phyloP scores from a whole-genome alignment of 2,888 invertebrate genomes.

The Dromius quadrimaculatus region DNA sequence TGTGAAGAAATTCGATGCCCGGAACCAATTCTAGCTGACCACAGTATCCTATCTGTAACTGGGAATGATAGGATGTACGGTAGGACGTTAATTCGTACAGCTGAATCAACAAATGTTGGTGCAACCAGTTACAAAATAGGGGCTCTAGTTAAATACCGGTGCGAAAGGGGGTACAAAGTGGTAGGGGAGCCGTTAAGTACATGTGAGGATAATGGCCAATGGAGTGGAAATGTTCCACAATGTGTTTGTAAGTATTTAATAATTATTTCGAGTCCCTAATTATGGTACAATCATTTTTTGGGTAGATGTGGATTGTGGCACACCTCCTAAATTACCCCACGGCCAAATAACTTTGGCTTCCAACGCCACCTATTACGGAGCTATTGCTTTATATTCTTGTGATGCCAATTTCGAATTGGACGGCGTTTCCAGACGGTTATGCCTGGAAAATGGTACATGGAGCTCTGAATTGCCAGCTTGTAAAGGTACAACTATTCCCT shows the following conservation, averaged over 20 bases:
- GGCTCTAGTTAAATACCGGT: constrained; percentile 88
- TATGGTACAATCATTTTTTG: too few species aligned
- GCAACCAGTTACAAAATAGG: constrained; percentile 88
- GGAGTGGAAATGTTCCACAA: constrained; percentile 86
- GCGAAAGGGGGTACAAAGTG: constrained; percentile 88
- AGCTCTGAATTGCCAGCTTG: constrained; percentile 87
- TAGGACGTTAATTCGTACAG: constrained; percentile 82
- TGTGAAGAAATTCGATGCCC: constrained; percentile 94
- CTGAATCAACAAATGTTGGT: constrained; percentile 74
- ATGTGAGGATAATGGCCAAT: constrained; percentile 86
- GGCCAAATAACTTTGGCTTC: constrained; percentile 85
- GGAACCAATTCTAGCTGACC: constrained; percentile 85
- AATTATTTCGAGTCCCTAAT: too few species aligned
- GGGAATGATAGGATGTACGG: constrained; percentile 93
- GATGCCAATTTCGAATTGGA: constrained; percentile 83
- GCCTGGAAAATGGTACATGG: constrained; percentile 92
- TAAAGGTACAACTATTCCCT: constrained; percentile 61
- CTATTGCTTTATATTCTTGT: constrained; percentile 87
- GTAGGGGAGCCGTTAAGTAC: constrained; percentile 86
- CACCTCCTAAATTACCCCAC: constrained; percentile 78
- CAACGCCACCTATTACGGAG: constrained; percentile 90
- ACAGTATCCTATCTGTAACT: constrained; percentile 89
- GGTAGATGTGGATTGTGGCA: constrained; percentile 86
- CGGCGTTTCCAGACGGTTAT: constrained; percentile 85
- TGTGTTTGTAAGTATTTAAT: constrained; percentile 84